phyloP scores from a whole-genome alignment of 2,888 invertebrate genomes.

The Eupithecia centaureata region DNA sequence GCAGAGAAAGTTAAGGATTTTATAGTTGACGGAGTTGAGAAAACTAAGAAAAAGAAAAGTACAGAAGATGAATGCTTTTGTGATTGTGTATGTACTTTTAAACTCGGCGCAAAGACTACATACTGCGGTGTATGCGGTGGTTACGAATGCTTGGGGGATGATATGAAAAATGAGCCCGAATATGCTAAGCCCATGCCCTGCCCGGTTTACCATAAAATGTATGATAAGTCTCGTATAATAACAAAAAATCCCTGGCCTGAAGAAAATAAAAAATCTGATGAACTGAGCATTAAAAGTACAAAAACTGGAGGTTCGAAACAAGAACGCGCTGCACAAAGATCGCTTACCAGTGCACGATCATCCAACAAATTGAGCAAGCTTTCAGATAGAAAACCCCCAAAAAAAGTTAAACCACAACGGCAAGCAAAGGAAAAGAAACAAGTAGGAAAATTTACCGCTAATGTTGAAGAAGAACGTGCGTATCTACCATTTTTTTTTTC shows the following conservation, averaged over 20 bases:
- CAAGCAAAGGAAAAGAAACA: slow-evolving; percentile 51
- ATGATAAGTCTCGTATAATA: slow-evolving; percentile 66
- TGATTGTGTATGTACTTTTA: slow-evolving; percentile 73
- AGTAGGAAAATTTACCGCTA: slow-evolving; percentile 64
- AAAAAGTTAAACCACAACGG: slow-evolving; percentile 12
- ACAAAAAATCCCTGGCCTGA: slow-evolving; percentile 68
- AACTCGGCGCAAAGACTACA: slow-evolving; percentile 69
- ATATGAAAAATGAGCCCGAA: slow-evolving; percentile 65
- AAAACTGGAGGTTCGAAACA: slow-evolving; percentile 42
- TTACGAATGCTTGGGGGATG: slow-evolving; percentile 72
- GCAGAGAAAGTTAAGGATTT: slow-evolving; percentile 72
- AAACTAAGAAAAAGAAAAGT: slow-evolving; percentile 50
- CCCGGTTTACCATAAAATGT: slow-evolving; percentile 75
- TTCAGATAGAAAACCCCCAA: neutral
- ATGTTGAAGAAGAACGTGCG: slow-evolving; percentile 54
- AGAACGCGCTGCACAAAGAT: slow-evolving; percentile 19
- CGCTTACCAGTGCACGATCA: neutral
- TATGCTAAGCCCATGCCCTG: slow-evolving; percentile 72
- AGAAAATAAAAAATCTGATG: slow-evolving; percentile 52
- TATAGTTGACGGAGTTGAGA: slow-evolving; percentile 59
- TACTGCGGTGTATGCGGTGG: slow-evolving; percentile 77
- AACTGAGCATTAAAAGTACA: slow-evolving; percentile 56
- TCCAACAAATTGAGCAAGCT: neutral
- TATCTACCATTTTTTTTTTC: slow-evolving; percentile 35
- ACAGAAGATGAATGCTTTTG: slow-evolving; percentile 64